These are phyloP conservation scores for Apostichopus parvimensis DNA, from an alignment of 35 echinoderm and acorn worm species.

Conservation along the genomic window DNA sequence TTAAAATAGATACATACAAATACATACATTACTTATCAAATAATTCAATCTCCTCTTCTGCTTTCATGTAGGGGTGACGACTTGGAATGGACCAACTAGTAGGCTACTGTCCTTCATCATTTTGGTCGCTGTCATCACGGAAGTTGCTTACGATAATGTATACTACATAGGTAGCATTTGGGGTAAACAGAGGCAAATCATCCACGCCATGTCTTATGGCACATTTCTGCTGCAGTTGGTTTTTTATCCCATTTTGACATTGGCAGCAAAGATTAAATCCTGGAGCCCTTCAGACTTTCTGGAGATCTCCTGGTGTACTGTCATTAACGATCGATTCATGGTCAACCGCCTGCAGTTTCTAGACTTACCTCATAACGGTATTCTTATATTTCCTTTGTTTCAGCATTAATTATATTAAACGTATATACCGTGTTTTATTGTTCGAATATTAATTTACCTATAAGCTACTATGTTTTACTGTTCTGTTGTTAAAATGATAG, in stretches of 20 bases:
- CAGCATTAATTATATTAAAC: too few relatives aligned
- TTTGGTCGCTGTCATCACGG: neutral
- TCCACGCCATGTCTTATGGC: slow-evolving; percentile 29
- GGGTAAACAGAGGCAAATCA: slow-evolving; percentile 37
- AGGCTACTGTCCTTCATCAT: neutral
- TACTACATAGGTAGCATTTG: slow-evolving; percentile 28
- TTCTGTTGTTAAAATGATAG: too few relatives aligned
- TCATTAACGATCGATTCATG: slow-evolving; percentile 4
- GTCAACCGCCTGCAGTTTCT: slow-evolving; percentile 31
- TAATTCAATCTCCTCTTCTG: too few relatives aligned
- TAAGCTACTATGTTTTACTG: too few relatives aligned
- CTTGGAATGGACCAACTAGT: neutral
- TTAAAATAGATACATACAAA: too few relatives aligned
- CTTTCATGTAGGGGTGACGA: neutral
- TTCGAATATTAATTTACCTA: too few relatives aligned
- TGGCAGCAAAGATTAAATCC: neutral
- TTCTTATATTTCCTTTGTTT: too few relatives aligned
- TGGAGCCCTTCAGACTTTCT: neutral
- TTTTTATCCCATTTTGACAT: neutral
- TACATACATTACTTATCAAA: too few relatives aligned
- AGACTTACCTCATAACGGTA: neutral
- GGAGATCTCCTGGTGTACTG: neutral
- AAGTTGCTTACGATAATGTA: neutral
- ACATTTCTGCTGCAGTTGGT: slow-evolving; percentile 14
- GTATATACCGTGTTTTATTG: too few relatives aligned